Conservation (phyloP, 2,888 invertebrate species). For the Nycteola revayana region DNA sequence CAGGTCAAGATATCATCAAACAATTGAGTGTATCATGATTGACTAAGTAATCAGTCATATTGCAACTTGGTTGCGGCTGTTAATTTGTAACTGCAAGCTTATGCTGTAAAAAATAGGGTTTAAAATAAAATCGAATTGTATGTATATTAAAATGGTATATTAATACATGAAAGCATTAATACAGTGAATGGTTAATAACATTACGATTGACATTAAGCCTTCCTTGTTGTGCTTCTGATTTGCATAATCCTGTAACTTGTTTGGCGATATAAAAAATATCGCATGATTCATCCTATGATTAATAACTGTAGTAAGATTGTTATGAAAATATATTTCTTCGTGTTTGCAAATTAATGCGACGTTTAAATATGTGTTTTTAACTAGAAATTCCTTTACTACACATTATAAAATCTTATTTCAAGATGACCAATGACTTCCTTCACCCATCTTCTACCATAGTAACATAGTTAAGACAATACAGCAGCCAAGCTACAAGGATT, state of each 20-base stretch:
- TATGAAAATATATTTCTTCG: not conserved
- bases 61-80: slow-evolving; percentile 7
- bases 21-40: slow-evolving; percentile 55
- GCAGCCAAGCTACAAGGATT: too few relatives aligned
- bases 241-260: slow-evolving; percentile 56
- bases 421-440: too few relatives aligned
- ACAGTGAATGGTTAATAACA: slow-evolving; percentile 49
- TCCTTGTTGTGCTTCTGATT: slow-evolving; percentile 58
- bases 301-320: not conserved
- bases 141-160: slow-evolving; percentile 24
- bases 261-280: slow-evolving; percentile 33
- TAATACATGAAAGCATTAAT: slow-evolving; percentile 42
- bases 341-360: too few relatives aligned
- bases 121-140: slow-evolving; percentile 8
- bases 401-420: too few relatives aligned
- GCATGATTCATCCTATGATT: slow-evolving; percentile 27
- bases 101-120: slow-evolving; percentile 5
- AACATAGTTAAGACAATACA: too few relatives aligned
- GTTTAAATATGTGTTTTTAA: too few relatives aligned
- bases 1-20: slow-evolving; percentile 49
- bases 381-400: too few relatives aligned
- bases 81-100: slow-evolving; percentile 7
- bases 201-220: slow-evolving; percentile 61
- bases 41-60: slow-evolving; percentile 41
- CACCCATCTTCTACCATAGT: too few relatives aligned